Base-by-base conservation (phyloP, 2,113 vertebrate genomes). In the Salvelinus alpinus region DNA sequence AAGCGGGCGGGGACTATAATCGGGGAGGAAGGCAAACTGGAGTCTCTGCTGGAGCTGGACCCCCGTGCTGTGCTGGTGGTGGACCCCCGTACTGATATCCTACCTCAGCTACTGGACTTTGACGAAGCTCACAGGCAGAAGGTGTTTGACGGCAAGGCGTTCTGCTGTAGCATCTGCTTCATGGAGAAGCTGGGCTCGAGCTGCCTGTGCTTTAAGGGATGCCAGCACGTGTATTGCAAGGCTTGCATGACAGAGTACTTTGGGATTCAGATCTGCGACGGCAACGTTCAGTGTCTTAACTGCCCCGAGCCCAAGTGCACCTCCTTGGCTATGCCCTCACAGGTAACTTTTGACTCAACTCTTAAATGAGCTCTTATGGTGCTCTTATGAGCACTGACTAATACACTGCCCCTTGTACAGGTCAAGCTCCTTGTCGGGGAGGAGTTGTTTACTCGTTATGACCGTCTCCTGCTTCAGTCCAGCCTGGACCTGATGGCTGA, bases 401-500 rank as follows among this genome's bases (percentile, higher is more conserved):
- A 54, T 54, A 5, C 51, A 18, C 27, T 14, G 24, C 12, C 1
- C 11, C 0, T 44, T 57, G 27, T 77, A 0, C 80, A 99, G 97
- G 98, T 99, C 27, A 99, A 98, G 80, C 95, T 97, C 76, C 83
- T 99, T 54, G 98, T 99, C 1, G 95, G 92, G 1, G 96, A 97
- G 82, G 89, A 98, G 44, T 87, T 97, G 16, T 99, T 99, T 87
- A 95, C 94, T 0, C 96, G 96, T 9, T 99, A 99, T 0, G 98
- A 99, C 82, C 96, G 96, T 47, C 94, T 99, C 72, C 95, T 99
- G 18, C 95, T 99, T 70, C 95, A 99, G 92, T 97, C 96, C 8
- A 96, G 88, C 78, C 89, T 99, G 91, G 97, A 98, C 89, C 92
- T 96, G 73, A 99, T 99, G 98, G 94, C 96, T 0, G 98, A 99